These are phyloP conservation scores for Chaitophorus viminalis DNA, from an alignment of 2,888 invertebrate species.

Conservation along the genomic window DNA sequence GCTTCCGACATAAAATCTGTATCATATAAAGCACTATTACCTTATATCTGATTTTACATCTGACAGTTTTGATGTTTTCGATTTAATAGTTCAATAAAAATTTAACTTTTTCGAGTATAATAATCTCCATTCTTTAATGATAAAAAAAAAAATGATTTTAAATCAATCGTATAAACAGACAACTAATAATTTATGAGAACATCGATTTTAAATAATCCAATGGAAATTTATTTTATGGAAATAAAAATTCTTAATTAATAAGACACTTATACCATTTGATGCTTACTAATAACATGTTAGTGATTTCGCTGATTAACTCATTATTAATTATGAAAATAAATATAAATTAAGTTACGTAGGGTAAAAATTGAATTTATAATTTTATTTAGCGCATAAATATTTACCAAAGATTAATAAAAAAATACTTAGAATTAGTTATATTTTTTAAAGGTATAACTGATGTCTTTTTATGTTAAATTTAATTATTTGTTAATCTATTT, in stretches of 20 bases:
- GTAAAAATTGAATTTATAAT: neutral
- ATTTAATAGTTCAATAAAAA: too few relatives aligned
- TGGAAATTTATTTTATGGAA: too few relatives aligned
- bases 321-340: constrained; percentile 8
- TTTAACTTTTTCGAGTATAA: too few relatives aligned
- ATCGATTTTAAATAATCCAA: neutral
- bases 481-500: neutral
- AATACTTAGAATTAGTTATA: constrained; percentile 11
- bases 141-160: neutral
- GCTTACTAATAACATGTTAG: neutral
- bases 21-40: too few relatives aligned
- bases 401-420: constrained; percentile 50
- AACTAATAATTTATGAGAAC: neutral
- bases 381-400: constrained; percentile 19
- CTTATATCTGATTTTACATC: too few relatives aligned
- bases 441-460: neutral
- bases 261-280: too few relatives aligned
- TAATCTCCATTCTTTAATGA: neutral
- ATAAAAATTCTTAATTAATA: too few relatives aligned
- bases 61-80: too few relatives aligned
- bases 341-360: neutral
- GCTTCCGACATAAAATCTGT: too few relatives aligned
- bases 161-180: neutral
- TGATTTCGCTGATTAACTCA: neutral
- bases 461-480: neutral